phyloP scores from a whole-genome alignment of 2,888 invertebrate genomes.

The Eilema caniola region DNA sequence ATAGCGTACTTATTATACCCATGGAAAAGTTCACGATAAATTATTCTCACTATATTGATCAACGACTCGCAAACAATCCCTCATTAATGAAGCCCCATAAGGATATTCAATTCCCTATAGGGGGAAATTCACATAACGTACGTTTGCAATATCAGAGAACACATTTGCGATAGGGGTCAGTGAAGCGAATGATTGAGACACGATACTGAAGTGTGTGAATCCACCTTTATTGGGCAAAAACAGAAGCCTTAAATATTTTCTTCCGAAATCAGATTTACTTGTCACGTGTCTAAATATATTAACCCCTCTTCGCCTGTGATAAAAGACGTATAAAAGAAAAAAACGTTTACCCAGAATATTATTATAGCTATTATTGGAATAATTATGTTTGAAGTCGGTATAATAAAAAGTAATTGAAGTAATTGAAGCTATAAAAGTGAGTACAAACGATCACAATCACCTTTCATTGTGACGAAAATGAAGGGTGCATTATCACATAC shows the following conservation, averaged over 20 bases:
- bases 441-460: conserved; percentile 21
- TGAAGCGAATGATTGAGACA: neutral
- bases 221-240: conserved; percentile 19
- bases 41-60: neutral
- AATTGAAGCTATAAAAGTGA: conserved; percentile 26
- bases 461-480: conserved; percentile 15
- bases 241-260: conserved; percentile 33
- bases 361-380: conserved; percentile 32
- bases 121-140: conserved; percentile 12
- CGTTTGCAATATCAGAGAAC: conserved; percentile 2
- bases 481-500: neutral
- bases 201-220: conserved; percentile 6
- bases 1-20: neutral
- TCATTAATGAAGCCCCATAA: conserved; percentile 35
- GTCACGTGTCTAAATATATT: conserved; percentile 18
- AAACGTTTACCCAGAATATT: conserved; percentile 34
- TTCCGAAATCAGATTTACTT: conserved; percentile 12
- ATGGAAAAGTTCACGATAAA: neutral
- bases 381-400: conserved; percentile 31
- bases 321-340: conserved; percentile 20
- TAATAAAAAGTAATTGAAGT: conserved; percentile 37
- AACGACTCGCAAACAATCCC: conserved; percentile 1
- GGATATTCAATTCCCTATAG: conserved; percentile 5
- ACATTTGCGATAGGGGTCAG: neutral
- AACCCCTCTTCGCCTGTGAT: conserved; percentile 7